A percentile compares a stretch with the other conserved stretches of the same genome.
Conservation (phyloP, 2,113 vertebrate species). For the Rutilus rutilus region DNA sequence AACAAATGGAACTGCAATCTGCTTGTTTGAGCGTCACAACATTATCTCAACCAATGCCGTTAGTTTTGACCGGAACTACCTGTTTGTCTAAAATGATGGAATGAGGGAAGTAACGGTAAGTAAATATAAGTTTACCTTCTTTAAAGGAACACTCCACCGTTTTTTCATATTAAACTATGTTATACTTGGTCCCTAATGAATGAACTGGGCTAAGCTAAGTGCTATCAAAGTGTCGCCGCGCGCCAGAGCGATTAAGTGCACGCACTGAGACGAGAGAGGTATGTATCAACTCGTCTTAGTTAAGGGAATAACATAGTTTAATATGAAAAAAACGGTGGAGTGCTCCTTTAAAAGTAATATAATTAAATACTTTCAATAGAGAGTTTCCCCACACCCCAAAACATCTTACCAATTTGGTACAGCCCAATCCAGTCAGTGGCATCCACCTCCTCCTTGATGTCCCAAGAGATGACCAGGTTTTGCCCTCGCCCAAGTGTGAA, state of each 20-base stretch:
- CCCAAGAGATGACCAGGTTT: conserved; percentile 98
- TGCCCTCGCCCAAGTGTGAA: conserved; percentile 89
- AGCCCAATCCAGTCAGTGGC: conserved; percentile 98
- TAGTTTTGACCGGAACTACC: neutral
- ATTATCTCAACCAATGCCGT: neutral
- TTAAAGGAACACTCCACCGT: too few species aligned
- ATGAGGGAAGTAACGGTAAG: neutral
- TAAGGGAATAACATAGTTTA: too few species aligned
- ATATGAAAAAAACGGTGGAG: too few species aligned
- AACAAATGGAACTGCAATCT: neutral
- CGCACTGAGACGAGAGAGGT: too few species aligned
- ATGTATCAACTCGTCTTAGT: too few species aligned
- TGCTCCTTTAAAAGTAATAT: too few species aligned
- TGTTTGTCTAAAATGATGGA: neutral
- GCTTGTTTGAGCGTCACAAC: neutral
- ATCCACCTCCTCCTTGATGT: conserved; percentile 99
- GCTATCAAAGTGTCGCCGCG: too few species aligned
- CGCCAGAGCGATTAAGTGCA: too few species aligned
- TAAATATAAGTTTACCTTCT: neutral
- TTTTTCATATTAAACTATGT: too few species aligned
- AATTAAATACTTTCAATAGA: neutral
- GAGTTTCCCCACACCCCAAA: neutral
- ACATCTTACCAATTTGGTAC: conserved; percentile 92
- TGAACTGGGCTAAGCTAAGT: too few species aligned
- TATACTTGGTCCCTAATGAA: too few species aligned